These are phyloP conservation scores for Rhinoraja longicauda DNA, from an alignment of 2,797 vertebrate species.

Conservation along the genomic window DNA sequence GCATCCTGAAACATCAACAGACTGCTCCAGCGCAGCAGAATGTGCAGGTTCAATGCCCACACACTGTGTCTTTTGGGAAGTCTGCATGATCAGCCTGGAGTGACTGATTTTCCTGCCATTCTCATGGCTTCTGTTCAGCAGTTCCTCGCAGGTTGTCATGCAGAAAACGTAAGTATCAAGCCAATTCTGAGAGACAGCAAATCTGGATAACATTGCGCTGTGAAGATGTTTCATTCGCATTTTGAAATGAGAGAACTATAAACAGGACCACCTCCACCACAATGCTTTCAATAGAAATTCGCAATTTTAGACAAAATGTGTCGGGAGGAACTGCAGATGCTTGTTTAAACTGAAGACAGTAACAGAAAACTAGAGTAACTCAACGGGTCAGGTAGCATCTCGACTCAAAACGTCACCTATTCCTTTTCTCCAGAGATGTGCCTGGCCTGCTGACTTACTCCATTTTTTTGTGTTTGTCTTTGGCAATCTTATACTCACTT, in stretches of 20 bases:
- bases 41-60: not conserved
- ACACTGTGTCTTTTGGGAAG: not conserved
- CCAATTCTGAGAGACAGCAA: not conserved
- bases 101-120: slow-evolving; percentile 5
- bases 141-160: not conserved
- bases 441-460: too few relatives aligned
- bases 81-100: not conserved
- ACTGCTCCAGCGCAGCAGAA: not conserved
- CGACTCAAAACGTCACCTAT: too few relatives aligned
- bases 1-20: not conserved
- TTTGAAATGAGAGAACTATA: too few relatives aligned
- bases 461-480: too few relatives aligned
- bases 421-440: too few relatives aligned
- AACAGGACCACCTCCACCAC: too few relatives aligned
- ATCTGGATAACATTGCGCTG: not conserved
- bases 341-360: too few relatives aligned
- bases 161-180: not conserved
- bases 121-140: not conserved
- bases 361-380: too few relatives aligned
- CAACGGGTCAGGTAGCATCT: too few relatives aligned
- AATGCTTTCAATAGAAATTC: not conserved
- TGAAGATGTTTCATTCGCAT: not conserved
- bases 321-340: too few relatives aligned
- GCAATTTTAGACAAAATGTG: not conserved
- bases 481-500: too few relatives aligned